Evolutionary conservation across 2,797 vertebrate genomes (phyloP), one percentile per base, ranked within the genome.

Genomic region (Ficedula albicollis): DNA sequence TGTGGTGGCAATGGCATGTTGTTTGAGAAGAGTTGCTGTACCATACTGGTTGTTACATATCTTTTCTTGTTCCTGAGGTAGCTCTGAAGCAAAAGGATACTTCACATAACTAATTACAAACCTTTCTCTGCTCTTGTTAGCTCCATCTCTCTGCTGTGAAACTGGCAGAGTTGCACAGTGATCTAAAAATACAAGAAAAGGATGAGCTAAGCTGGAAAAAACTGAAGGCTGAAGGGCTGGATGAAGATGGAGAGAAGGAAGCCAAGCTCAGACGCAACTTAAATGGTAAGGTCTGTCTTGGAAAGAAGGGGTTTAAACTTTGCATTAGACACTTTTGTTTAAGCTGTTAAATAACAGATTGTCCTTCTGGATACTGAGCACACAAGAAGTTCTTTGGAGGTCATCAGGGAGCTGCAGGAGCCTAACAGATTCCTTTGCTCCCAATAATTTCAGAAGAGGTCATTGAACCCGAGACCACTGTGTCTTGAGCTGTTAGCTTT

Each of bases 191-290:
- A 44, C 99, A 99, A 84, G 99, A 99, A 82, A 99, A 99, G 89
- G 99, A 99, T 20, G 99, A 99, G 90, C 97, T 99, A 51, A 98
- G 98, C 97, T 99, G 99, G 99, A 99, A 99, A 94, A 99, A 99
- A 74, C 70, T 98, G 70, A 99, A 99, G 93, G 98, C 98, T 3
- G 99, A 99, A 75, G 99, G 99, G 4, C 66, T 99, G 22, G 99
- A 99, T 49, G 98, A 99, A 56, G 98, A 98, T 1, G 99, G 99
- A 20, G 99, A 99, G 93, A 98, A 98, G 43, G 99, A 99, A 80
- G 99, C 99, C 25, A 98, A 98, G 48, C 98, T 99, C 13, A 87
- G 98, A 14, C 98, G 98, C 36, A 98, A 96, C 87, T 99, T 99
- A 87, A 98, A 98, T 4, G 98, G 99, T 99, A 96, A 97, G n/a